Conservation (phyloP, 2,888 invertebrate species). For the Lycophotia porphyrea region DNA sequence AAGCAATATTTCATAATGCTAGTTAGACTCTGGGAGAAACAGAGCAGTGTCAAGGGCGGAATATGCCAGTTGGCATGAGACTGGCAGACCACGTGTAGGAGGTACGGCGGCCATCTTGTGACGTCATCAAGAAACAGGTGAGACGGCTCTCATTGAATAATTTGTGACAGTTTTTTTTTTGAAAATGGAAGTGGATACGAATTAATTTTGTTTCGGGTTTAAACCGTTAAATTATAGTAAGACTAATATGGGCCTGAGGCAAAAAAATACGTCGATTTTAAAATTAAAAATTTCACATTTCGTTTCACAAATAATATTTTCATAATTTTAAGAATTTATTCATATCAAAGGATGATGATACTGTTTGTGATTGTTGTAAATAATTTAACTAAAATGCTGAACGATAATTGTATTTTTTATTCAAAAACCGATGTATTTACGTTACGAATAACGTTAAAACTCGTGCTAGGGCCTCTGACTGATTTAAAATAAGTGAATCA, state of each 20-base stretch:
- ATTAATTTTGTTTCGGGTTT: neutral
- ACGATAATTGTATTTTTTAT: too few species aligned
- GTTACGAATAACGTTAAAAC: too few species aligned
- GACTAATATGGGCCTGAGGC: too few species aligned
- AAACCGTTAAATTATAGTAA: too few species aligned
- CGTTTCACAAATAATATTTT: too few species aligned
- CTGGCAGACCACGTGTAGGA: slow-evolving; percentile 65
- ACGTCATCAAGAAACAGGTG: slow-evolving; percentile 47
- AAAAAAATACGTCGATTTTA: too few species aligned
- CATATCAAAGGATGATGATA: too few species aligned
- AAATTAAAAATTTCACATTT: too few species aligned
- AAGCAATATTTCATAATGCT: slow-evolving; percentile 57
- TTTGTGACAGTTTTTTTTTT: neutral
- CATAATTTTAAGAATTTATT: too few species aligned
- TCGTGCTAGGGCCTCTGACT: neutral
- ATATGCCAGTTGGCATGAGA: slow-evolving; percentile 67
- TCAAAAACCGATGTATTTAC: too few species aligned
- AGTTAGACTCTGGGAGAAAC: slow-evolving; percentile 46
- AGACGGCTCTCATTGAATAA: slow-evolving; percentile 37
- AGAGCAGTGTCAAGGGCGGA: slow-evolving; percentile 73
- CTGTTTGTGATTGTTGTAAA: too few species aligned
- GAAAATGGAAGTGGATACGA: neutral
- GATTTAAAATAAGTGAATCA: neutral
- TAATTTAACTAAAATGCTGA: too few species aligned
- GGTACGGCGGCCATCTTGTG: slow-evolving; percentile 48